These are phyloP conservation scores for Crotophaga sulcirostris DNA, from an alignment of 2,113 vertebrate species.

Conservation along the genomic window DNA sequence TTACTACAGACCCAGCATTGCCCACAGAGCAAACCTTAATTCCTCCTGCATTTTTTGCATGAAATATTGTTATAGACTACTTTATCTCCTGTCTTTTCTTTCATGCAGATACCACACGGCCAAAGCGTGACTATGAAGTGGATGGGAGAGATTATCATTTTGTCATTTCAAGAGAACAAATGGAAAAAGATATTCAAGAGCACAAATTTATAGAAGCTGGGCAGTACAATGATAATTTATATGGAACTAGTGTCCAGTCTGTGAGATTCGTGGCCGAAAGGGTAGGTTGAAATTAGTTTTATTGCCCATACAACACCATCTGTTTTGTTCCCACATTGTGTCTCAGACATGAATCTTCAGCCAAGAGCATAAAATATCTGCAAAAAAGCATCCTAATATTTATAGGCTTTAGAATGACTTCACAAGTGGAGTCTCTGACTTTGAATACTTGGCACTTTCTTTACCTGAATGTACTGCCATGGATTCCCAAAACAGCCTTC, in stretches of 20 bases:
- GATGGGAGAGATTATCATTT: slow-evolving; percentile 97
- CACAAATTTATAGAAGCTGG: slow-evolving; percentile 99
- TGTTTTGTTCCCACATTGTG: neutral
- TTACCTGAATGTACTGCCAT: neutral
- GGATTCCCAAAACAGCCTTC: neutral
- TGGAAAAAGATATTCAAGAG: slow-evolving; percentile 99
- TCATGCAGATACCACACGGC: slow-evolving; percentile 89
- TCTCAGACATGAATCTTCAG: neutral
- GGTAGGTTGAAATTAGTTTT: slow-evolving; percentile 74
- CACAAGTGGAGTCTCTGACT: neutral
- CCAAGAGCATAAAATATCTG: neutral
- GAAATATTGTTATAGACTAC: neutral
- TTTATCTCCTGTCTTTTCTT: neutral
- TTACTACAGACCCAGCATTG: neutral
- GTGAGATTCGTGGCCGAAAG: slow-evolving; percentile 96
- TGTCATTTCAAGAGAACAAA: slow-evolving; percentile 94
- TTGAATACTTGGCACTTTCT: neutral
- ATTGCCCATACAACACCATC: neutral
- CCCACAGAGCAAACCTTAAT: neutral
- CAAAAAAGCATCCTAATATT: neutral
- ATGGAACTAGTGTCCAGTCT: slow-evolving; percentile 96
- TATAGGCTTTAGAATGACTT: neutral
- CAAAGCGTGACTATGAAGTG: slow-evolving; percentile 93
- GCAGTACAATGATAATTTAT: slow-evolving; percentile 98
- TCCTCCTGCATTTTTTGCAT: neutral